Conservation (phyloP, 2,888 invertebrate genomes). For the Copidosoma aretas region DNA sequence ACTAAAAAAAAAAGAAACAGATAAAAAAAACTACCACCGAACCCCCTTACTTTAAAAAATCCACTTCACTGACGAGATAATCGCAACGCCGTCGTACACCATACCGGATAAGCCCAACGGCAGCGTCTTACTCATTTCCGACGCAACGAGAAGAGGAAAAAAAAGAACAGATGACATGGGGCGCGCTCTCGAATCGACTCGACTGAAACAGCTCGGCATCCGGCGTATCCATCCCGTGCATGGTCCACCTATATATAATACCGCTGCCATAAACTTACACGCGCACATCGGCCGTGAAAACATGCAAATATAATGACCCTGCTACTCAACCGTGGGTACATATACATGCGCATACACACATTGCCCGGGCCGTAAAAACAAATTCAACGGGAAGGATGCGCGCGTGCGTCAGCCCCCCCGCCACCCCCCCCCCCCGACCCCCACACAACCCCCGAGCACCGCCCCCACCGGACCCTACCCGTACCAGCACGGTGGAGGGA, state of each 20-base stretch:
- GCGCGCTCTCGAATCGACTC: not conserved
- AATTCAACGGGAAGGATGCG: slow-evolving; percentile 26
- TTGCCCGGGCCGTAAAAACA: slow-evolving; percentile 32
- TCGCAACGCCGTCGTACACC: no score
- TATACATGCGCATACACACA: no score
- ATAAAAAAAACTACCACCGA: no score
- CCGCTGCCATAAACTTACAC: not conserved
- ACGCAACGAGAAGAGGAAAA: not conserved
- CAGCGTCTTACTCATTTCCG: not conserved
- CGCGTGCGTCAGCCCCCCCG: slow-evolving; percentile 7
- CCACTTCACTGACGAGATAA: not conserved
- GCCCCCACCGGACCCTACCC: slow-evolving; percentile 7
- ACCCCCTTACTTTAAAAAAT: no score
- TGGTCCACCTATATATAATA: no score
- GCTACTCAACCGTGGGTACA: not conserved
- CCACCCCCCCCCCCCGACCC: not conserved
- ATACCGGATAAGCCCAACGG: no score
- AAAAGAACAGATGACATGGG: not conserved
- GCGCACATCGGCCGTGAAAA: slow-evolving; percentile 25
- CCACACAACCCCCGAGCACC: not conserved
- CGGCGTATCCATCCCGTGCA: not conserved
- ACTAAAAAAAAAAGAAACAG: no score
- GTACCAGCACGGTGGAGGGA: slow-evolving; percentile 39
- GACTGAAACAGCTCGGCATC: not conserved
- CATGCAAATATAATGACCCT: slow-evolving; percentile 36